Percentiles rank a stretch among this genome's conserved stretches.
phyloP scores from a whole-genome alignment of 2,888 invertebrate genomes.

The Nezara viridula region DNA sequence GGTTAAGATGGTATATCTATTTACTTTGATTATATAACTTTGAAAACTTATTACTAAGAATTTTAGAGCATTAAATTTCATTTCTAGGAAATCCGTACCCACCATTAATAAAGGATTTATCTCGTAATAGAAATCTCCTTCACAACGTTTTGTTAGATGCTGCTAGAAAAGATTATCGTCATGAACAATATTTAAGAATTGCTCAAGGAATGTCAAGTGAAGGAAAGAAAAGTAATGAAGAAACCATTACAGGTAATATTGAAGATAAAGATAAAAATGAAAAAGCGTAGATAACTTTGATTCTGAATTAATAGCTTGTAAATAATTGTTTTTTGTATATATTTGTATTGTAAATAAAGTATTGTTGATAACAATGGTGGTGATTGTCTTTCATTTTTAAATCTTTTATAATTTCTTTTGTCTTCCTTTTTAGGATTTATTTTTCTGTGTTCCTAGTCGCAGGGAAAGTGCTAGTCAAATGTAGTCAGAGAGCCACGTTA shows the following conservation, averaged over 20 bases:
- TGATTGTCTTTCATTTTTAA: not conserved
- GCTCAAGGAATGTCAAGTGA: constrained; percentile 69
- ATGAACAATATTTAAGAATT: constrained; percentile 77
- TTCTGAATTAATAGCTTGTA: not conserved
- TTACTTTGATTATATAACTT: too few species aligned
- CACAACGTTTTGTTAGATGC: constrained; percentile 88
- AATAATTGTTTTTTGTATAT: constrained; percentile 19
- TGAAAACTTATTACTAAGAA: not conserved
- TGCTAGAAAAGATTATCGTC: constrained; percentile 83
- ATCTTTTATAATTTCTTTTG: too few species aligned
- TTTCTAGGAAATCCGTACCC: constrained; percentile 84
- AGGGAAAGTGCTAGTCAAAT: too few species aligned
- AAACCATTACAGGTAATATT: not conserved
- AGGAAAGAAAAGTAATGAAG: not conserved
- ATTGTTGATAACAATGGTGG: not conserved
- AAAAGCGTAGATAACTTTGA: not conserved
- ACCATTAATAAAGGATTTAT: constrained; percentile 74
- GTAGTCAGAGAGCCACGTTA: too few species aligned
- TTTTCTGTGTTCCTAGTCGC: too few species aligned
- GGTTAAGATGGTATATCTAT: too few species aligned
- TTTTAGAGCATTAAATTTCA: not conserved
- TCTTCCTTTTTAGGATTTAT: too few species aligned
- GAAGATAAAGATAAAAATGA: not conserved
- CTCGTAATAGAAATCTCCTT: constrained; percentile 77
- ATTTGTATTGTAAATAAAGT: constrained; percentile 15